Percentiles rank a stretch among this genome's conserved stretches.
These are phyloP conservation scores for Timema cristinae DNA, from an alignment of 2,888 invertebrate genomes.

Conservation along the genomic window DNA sequence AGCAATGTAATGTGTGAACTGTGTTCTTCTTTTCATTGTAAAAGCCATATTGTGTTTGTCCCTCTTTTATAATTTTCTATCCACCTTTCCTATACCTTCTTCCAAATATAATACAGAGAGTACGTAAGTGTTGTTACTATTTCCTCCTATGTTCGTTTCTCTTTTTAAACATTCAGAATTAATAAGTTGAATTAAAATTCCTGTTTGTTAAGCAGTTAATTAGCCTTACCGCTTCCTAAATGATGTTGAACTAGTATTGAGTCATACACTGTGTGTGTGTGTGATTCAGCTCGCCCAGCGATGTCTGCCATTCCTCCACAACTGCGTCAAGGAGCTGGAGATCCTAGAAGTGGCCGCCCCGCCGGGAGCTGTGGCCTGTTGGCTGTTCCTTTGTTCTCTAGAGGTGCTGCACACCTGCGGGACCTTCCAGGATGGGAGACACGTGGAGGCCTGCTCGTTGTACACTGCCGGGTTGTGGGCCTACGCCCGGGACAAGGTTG, in stretches of 20 bases:
- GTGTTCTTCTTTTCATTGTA: no score
- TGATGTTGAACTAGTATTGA: neutral
- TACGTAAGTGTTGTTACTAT: no score
- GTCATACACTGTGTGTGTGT: neutral
- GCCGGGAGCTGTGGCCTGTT: constrained; percentile 82
- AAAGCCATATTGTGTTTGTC: no score
- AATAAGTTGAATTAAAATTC: no score
- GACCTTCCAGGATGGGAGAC: constrained; percentile 43
- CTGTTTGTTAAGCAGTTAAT: no score
- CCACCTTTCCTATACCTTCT: no score
- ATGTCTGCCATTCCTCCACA: constrained; percentile 85
- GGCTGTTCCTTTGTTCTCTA: constrained; percentile 88
- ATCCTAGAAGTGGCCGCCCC: constrained; percentile 75
- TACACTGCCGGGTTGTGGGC: constrained; percentile 85
- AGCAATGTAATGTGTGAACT: no score
- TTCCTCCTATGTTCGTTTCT: no score
- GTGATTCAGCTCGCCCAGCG: constrained; percentile 72
- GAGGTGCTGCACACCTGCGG: constrained; percentile 84
- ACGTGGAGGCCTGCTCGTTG: constrained; percentile 68
- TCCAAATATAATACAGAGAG: no score
- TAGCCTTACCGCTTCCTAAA: no score
- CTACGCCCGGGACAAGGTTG: constrained; percentile 79
- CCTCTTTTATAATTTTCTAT: no score
- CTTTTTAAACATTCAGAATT: no score
- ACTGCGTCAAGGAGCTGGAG: constrained; percentile 78